These are phyloP conservation scores for Glareola pratincola DNA, from an alignment of 2,113 vertebrate species.

Conservation along the genomic window DNA sequence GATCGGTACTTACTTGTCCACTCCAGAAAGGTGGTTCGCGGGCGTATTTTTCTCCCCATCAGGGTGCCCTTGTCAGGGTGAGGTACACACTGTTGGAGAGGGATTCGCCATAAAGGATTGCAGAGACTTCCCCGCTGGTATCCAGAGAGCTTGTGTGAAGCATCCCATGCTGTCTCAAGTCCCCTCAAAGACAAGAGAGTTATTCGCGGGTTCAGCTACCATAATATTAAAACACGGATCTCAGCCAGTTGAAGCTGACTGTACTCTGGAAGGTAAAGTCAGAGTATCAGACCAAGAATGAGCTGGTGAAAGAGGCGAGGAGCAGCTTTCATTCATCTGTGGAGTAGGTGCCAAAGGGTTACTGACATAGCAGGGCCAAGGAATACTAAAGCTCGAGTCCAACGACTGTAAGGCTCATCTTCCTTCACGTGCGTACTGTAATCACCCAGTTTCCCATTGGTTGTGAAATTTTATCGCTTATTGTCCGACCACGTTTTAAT, in stretches of 20 bases:
- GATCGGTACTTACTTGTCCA: background rate
- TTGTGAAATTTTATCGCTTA: background rate
- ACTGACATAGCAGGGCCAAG: background rate
- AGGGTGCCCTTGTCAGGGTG: background rate
- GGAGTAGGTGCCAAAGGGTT: background rate
- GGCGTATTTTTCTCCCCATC: background rate
- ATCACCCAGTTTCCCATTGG: background rate
- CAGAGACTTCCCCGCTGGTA: background rate
- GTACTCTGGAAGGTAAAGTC: background rate
- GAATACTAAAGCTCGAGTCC: accelerated
- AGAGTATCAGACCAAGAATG: background rate
- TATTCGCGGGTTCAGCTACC: background rate
- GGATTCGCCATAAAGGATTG: accelerated
- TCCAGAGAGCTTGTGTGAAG: background rate
- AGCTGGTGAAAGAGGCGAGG: background rate
- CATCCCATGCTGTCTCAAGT: background rate
- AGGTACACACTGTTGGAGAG: background rate
- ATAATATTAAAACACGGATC: background rate
- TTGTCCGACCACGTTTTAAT: background rate
- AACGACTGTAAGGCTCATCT: background rate
- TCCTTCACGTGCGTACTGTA: background rate
- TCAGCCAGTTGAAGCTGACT: background rate
- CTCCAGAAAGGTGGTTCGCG: background rate
- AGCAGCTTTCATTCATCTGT: background rate
- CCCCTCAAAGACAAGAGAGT: background rate